Conservation (phyloP, 2,888 invertebrate genomes). For the Polyommatus iphigenia region DNA sequence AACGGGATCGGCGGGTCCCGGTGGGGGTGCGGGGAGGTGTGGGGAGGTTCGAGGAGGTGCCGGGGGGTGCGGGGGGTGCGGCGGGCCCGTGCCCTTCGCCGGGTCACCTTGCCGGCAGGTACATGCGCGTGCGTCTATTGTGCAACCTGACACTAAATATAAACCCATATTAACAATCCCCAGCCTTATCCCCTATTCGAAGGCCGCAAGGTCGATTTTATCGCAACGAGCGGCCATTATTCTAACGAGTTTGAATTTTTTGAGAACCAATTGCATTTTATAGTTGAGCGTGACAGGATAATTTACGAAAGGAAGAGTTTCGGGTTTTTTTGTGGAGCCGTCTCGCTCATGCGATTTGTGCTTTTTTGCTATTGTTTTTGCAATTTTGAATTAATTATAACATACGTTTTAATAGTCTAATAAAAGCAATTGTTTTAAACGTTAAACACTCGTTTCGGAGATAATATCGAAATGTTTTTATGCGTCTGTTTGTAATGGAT, state of each 20-base stretch:
- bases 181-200: constrained; percentile 38
- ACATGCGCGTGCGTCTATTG: constrained; percentile 75
- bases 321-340: constrained; percentile 50
- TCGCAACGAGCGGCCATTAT: constrained; percentile 45
- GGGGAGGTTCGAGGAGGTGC: constrained; percentile 53
- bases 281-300: constrained; percentile 79
- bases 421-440: constrained; percentile 60
- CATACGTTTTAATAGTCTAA: constrained; percentile 57
- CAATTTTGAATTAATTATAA: constrained; percentile 53
- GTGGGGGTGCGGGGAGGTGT: constrained; percentile 44
- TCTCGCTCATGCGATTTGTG: constrained; percentile 64
- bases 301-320: constrained; percentile 72
- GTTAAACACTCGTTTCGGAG: constrained; percentile 55
- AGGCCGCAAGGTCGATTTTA: constrained; percentile 34
- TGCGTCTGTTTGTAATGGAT: constrained; percentile 46
- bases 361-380: constrained; percentile 59
- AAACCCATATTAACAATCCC: constrained; percentile 39
- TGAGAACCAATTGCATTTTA: constrained; percentile 77
- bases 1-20: constrained; percentile 35
- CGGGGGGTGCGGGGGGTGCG: constrained; percentile 54
- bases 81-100: constrained; percentile 72
- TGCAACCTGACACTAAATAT: constrained; percentile 66
- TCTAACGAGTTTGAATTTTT: constrained; percentile 71
- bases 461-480: constrained; percentile 57
- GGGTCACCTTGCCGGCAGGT: constrained; percentile 74